Base-by-base conservation (phyloP, 2,888 invertebrate genomes). In the Rhamphomyia laevipes region DNA sequence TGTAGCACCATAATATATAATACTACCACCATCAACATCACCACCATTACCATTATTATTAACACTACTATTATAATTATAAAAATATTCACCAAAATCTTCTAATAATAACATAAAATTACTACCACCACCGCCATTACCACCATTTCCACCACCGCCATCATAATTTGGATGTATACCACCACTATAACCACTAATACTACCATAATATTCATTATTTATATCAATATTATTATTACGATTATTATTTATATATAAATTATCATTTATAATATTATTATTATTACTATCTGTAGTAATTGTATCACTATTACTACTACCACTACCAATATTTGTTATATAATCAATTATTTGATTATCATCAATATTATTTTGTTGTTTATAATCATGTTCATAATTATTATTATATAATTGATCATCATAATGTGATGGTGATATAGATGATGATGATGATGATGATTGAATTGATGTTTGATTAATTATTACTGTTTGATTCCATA, bases 21-120 rank as follows among this genome's bases (percentile, higher is more conserved):
- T 33, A 17, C 27, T 30, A 18, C 41, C 38, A 17, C 27, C 18
- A 23, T 33, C 40, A 37, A 17, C 41, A 33, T 9, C 40, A 31
- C 42, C 45, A 43, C 23, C 43, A 38, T 45, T 45, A 46, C 45
- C 46, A 42, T 23, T 23, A 60, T 65, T 59, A 61, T 64, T 61
- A 59, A 57, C 60, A 53, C 64, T 68, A n/a, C 66, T 66, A 52
- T 71, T 71, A 51, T 65, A 70, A 59, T 70, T 80, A 59, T 78
- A 79, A 66, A 86, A 82, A 67, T 84, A 86, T 64, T 86, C 86
- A 70, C 84, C 85, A 64, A 86, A 80, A 63, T 86, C 86, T 59
- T 86, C 84, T 43, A 85, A 78, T 48, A 84, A 67, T 66, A 80
- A 74, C 75, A 81, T 75, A 59, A 80, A 78, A 38, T 70, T 66